Evolutionary conservation across 2,888 invertebrate genomes (phyloP).

Genomic region (Papilio protenor): DNA sequence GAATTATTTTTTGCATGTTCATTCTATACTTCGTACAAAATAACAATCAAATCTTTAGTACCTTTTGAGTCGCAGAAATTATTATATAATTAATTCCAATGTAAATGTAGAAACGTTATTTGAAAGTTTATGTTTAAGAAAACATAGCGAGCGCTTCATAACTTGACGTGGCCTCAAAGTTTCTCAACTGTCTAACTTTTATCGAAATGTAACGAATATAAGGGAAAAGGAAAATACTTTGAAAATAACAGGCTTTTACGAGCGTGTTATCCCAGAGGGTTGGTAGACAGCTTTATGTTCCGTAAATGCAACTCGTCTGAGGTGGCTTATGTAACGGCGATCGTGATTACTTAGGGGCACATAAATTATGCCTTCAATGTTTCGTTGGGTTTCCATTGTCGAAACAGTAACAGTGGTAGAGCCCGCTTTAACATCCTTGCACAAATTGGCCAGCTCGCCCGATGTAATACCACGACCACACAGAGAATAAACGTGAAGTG

Average conservation of each 20-base stretch:
- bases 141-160: slow-evolving; percentile 20
- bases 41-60: neutral
- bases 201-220: slow-evolving; percentile 20
- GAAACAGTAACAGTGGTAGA: no score
- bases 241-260: slow-evolving; percentile 13
- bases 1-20: neutral
- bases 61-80: neutral
- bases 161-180: slow-evolving; percentile 14
- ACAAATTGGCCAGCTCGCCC: no score
- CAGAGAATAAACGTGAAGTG: no score
- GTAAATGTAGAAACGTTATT: slow-evolving; percentile 1
- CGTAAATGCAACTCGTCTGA: neutral
- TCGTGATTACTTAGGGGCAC: neutral
- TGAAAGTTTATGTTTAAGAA: slow-evolving; percentile 2
- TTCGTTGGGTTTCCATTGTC: neutral
- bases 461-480: no score
- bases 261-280: slow-evolving; percentile 16
- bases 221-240: slow-evolving; percentile 4
- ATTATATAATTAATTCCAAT: neutral
- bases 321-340: neutral
- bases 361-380: neutral
- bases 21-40: neutral
- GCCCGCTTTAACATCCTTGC: no score
- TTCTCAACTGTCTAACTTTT: slow-evolving; percentile 20
- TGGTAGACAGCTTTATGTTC: slow-evolving; percentile 13